Conservation (phyloP, 2,797 vertebrate species). For the Micropoecilia bifurca region DNA sequence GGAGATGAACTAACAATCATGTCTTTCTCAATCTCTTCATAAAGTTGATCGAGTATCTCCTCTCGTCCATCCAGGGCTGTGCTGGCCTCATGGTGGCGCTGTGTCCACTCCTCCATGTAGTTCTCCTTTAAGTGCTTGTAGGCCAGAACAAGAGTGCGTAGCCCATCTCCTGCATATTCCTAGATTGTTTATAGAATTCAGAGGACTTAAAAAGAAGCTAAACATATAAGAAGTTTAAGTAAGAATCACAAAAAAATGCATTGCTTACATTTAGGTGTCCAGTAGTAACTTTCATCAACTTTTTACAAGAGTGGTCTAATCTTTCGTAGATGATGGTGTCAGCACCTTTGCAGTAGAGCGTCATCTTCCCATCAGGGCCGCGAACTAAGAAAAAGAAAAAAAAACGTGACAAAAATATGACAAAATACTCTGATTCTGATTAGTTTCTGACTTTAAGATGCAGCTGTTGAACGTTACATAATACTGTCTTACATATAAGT, state of each 20-base stretch:
- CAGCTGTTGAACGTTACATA: background rate
- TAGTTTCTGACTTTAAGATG: background rate
- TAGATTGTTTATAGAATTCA: conserved; percentile 46
- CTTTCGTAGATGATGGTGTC: conserved; percentile 92
- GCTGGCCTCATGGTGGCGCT: conserved; percentile 86
- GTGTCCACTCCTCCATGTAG: conserved; percentile 83
- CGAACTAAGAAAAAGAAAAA: conserved; percentile 78
- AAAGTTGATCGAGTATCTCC: conserved; percentile 83
- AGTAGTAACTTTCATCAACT: conserved; percentile 57
- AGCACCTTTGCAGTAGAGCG: conserved; percentile 93
- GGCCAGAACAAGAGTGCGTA: conserved; percentile 90
- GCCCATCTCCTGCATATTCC: conserved; percentile 93
- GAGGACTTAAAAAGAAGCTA: background rate
- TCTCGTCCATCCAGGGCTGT: conserved; percentile 84
- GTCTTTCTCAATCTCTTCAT: conserved; percentile 92
- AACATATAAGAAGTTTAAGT: background rate
- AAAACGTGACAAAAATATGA: background rate
- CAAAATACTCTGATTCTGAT: background rate
- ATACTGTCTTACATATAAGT: background rate
- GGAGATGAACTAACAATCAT: conserved; percentile 10
- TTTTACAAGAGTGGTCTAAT: conserved; percentile 83
- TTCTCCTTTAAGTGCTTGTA: conserved; percentile 86
- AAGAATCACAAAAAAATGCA: background rate
- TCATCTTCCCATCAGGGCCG: conserved; percentile 84
- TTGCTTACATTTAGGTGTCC: conserved; percentile 13